Percentiles rank a stretch among this genome's conserved stretches.
phyloP scores from a whole-genome alignment of 1,140 invertebrate genomes.

The Macrotrachela quadricornifera region DNA sequence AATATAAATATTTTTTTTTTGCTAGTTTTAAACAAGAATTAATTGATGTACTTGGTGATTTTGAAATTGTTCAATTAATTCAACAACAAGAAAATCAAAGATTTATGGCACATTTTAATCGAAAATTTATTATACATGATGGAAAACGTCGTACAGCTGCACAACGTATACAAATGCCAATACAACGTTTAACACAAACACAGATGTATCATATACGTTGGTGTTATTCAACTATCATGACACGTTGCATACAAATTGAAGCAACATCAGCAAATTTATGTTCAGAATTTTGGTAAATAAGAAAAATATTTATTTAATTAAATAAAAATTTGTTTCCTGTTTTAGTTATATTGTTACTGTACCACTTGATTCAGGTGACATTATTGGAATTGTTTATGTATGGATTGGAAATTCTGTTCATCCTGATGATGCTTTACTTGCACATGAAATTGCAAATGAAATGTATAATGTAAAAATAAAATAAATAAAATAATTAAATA shows the following conservation, averaged over 20 bases:
- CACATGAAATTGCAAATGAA: conserved; percentile 75
- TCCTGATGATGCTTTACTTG: conserved; percentile 60
- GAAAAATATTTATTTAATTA: conserved; percentile 5
- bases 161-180: conserved; percentile 33
- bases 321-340: no score
- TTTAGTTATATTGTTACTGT: conserved; percentile 5
- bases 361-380: conserved; percentile 37
- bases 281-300: conserved; percentile 32
- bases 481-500: no score
- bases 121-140: conserved; percentile 73
- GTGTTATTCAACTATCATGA: conserved; percentile 79
- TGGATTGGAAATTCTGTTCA: conserved; percentile 81
- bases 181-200: conserved; percentile 36
- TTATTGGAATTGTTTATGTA: conserved; percentile 79
- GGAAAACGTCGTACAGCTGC: conserved; percentile 40
- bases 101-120: conserved; percentile 90
- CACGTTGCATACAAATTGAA: conserved; percentile 58
- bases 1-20: no score
- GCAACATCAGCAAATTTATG: conserved; percentile 21
- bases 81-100: conserved; percentile 91
- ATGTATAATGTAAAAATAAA: conserved; percentile 48
- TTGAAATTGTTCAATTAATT: conserved; percentile 7
- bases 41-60: background rate
- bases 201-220: conserved; percentile 84
- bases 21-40: no score